Evolutionary conservation across 2,888 invertebrate species (phyloP), one percentile per base, ranked within the genome.

Genomic region (Fragum sueziense): DNA sequence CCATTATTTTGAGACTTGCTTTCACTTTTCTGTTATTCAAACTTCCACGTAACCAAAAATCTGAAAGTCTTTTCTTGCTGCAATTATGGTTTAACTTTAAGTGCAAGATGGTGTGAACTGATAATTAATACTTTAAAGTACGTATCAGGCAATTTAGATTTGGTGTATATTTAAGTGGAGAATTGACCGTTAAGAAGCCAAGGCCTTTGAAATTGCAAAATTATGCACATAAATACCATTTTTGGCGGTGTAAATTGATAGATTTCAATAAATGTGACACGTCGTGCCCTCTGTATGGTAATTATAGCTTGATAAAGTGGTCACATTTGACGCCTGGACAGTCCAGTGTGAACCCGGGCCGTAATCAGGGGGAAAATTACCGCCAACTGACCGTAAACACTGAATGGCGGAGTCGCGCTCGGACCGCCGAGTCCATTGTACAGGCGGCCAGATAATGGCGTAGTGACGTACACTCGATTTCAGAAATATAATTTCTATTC

Each of bases 271-370:
- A 76, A 80, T 25, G 71, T 79, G 80, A 78, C 82, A 76, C 71
- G 34, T 31, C 61, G 47, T 61, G 70, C 75, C 78, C 80, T 79
- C 79, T 7, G 80, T 79, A 79, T 74, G 74, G 76, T 80, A 80
- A 84, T 84, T 80, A 80, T 76, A 37, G 57, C 67, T 77, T 79
- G 84, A 84, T 83, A 76, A 80, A 84, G 80, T 84, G 80, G 80
- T 80, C 84, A 80, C 65, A 79, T 79, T 79, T 80, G 84, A 80
- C 84, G 80, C 79, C 72, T 72, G 59, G 74, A 47, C 70, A 68
- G 80, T 76, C 84, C 84, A 79, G 70, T 62, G 62, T 73, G 78
- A 74, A 78, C 80, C 65, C 41, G 34, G 78, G 31, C 59, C 69
- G 74, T 79, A 80, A 76, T 84, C 76, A 80, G 72, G 80, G 54